phyloP scores from a whole-genome alignment of 2,888 invertebrate genomes.

The Phyto melanocephala region DNA sequence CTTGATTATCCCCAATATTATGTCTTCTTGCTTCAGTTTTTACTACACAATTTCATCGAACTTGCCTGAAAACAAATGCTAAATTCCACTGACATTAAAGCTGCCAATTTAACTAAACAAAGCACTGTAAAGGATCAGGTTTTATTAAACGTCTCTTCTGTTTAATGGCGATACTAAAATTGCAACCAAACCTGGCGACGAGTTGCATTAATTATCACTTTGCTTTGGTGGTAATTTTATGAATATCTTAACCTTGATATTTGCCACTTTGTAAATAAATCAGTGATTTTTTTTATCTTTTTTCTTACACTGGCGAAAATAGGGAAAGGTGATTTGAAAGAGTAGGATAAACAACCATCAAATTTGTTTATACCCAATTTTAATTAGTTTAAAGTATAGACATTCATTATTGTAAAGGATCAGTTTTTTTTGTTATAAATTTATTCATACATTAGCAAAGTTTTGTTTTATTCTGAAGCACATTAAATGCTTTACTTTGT shows the following conservation, averaged over 20 bases:
- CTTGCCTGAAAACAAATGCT: background rate
- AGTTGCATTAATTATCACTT: conserved; percentile 70
- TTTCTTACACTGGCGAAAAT: conserved; percentile 31
- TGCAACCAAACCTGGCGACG: conserved; percentile 55
- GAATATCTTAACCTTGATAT: conserved; percentile 64
- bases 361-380: too few species aligned
- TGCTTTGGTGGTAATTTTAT: conserved; percentile 67
- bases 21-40: background rate
- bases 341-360: too few species aligned
- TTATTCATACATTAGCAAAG: too few species aligned
- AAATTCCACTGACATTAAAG: conserved; percentile 39
- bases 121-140: conserved; percentile 16
- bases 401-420: too few species aligned
- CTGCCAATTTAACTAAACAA: conserved; percentile 12
- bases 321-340: too few species aligned
- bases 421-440: too few species aligned
- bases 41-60: background rate
- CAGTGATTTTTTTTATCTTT: background rate
- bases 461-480: too few species aligned
- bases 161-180: conserved; percentile 49
- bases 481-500: too few species aligned
- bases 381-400: too few species aligned
- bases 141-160: conserved; percentile 18
- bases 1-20: background rate
- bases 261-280: conserved; percentile 41